Evolutionary conservation across 2,888 invertebrate genomes (phyloP), one percentile per base, ranked within the genome.

Genomic region (Cheilosia variabilis): DNA sequence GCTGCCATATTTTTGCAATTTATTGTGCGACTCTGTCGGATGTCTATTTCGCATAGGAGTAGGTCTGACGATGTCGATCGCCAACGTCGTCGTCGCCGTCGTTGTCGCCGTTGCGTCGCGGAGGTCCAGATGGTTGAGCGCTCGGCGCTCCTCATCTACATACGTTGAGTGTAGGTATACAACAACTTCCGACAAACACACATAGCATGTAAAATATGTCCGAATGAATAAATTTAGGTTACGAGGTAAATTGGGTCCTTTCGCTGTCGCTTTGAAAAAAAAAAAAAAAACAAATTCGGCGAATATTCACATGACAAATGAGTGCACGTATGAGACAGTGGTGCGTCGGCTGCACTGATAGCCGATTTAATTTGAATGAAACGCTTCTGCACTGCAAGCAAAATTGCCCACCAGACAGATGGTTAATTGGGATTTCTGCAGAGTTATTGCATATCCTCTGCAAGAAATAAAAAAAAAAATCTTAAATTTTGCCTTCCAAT

Each of bases 171-270:
- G 15, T 71, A 37, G 22, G 72, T 58, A 58, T 65, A 78, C 57
- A 72, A 79, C 83, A 68, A 84, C 80, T 84, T 84, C 80, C 84
- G 75, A 63, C 79, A 73, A 57, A 79, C 73, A 71, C 55, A 66
- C 53, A 24, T 22, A 60, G n/a, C 84, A 84, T 84, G 84, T 80
- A 81, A 81, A 87, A 77, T 77, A 81, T 72, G 50, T 73, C 81
- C 72, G 68, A 62, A 73, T 80, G 86, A 87, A 87, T 81, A 87
- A 72, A 77, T 87, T 87, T 81, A 37, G 86, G 86, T 81, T 87
- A 86, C 58, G 81, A 81, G 86, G 86, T 86, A 86, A 81, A 72
- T 68, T 80, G 73, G 58, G 31, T 45, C 17, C 34, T 4, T 31
- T 68, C n/a, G 53, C 47, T 63, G 10, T 34, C 41, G 19, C 19